phyloP scores from a whole-genome alignment of 2,888 invertebrate genomes.

The Brachynemurus nebulosus region DNA sequence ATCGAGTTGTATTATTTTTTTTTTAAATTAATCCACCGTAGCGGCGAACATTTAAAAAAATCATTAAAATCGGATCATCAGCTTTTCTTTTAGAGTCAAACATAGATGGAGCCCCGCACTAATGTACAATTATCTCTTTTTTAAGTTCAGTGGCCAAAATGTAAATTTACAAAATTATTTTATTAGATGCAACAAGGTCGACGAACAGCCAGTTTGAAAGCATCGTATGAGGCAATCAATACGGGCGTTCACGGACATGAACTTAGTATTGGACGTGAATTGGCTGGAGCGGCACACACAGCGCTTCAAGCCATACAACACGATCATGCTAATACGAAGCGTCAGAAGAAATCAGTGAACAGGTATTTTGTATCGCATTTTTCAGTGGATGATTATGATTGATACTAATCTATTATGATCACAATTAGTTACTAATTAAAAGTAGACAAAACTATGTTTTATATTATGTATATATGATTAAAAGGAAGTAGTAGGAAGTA shows the following conservation, averaged over 20 bases:
- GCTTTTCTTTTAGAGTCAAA: too few species aligned
- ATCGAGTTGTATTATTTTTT: too few species aligned
- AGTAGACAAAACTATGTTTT: too few species aligned
- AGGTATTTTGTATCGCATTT: neutral
- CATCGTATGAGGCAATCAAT: conserved; percentile 83
- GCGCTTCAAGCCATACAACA: conserved; percentile 53
- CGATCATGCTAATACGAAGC: conserved; percentile 41
- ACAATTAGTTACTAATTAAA: too few species aligned
- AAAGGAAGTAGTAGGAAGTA: too few species aligned
- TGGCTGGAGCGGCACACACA: conserved; percentile 58
- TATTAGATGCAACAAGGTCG: conserved; percentile 82
- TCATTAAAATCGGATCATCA: too few species aligned
- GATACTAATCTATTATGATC: conserved; percentile 8
- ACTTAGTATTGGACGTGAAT: conserved; percentile 53
- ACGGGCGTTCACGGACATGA: conserved; percentile 47
- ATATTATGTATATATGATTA: too few species aligned
- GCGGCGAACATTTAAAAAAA: too few species aligned
- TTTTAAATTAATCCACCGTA: too few species aligned
- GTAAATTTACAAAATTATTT: conserved; percentile 12
- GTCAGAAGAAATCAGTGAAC: conserved; percentile 42
- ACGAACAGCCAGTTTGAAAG: conserved; percentile 84
- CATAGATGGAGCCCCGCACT: neutral
- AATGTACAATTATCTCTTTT: too few species aligned
- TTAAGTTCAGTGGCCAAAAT: neutral
- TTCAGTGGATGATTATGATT: conserved; percentile 4